Evolutionary conservation across 2,113 vertebrate species (phyloP), one percentile per base, ranked within the genome.

Genomic region (Ictalurus furcatus): DNA sequence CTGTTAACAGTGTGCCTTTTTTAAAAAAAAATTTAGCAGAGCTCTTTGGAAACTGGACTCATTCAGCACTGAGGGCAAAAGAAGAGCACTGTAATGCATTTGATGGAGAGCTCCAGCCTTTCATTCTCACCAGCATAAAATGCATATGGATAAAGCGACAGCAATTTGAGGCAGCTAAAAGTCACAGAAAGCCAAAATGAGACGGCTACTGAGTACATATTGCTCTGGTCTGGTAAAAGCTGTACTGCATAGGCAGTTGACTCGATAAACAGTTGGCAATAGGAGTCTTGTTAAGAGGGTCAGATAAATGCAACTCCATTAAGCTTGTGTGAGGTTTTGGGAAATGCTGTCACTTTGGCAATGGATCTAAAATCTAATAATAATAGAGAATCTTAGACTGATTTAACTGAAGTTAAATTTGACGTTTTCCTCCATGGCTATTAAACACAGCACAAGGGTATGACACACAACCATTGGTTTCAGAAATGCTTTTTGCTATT

Each of bases 171-270:
- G 84, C 34, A 61, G 78, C 73, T 83, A 78, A 54, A 61, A 88
- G 90, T 88, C 86, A 88, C 65, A 52, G 71, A 86, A 90, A 67
- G 86, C 74, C 84, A 86, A 88, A 86, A 85, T 44, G 86, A 88
- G 88, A 91, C 86, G 67, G 52, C 59, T 71, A 82, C 9, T 81
- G 37, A 88, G 81, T 76, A 74, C 84, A 80, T 67, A 87, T 74
- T 44, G 54, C 87, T 87, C 56, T 28, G 79, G 85, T 74, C 54
- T 65, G 82, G 71, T 89, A 88, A 65, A 91, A 71, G 82, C 48
- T 25, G 59, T 58, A 84, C 85, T 86, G 86, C 65, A 84, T 19
- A 74, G 56, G 54, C 37, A 84, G 81, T 61, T 28, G 74, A 84
- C 56, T 61, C 21, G 28, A 83, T 80, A 69, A 91, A 87, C 54